Percentiles rank a stretch among this genome's conserved stretches.
These are phyloP conservation scores for Oreochromis grahami DNA, from an alignment of 2,797 vertebrate species.

Conservation along the genomic window DNA sequence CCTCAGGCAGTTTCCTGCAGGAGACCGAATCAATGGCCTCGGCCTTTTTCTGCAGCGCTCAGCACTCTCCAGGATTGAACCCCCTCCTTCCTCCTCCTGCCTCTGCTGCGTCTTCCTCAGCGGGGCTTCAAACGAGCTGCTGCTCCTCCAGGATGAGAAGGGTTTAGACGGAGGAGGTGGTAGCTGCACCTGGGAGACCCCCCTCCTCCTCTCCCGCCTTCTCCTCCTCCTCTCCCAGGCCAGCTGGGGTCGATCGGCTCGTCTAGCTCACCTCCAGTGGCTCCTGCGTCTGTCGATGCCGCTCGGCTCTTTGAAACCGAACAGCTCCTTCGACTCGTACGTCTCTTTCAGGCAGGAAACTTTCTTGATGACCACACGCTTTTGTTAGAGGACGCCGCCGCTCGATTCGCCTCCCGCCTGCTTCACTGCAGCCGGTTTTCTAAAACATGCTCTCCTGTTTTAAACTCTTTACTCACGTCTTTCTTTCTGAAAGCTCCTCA, in stretches of 20 bases:
- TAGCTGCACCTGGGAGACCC: constrained; percentile 32
- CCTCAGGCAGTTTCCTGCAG: constrained; percentile 38
- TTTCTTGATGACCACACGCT: constrained; percentile 50
- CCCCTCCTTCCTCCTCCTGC: not conserved
- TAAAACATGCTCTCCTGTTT: not conserved
- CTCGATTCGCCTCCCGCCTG: not conserved
- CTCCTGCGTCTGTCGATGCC: constrained; percentile 52
- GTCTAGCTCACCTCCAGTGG: constrained; percentile 50
- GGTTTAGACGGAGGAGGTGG: constrained; percentile 25
- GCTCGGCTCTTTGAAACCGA: constrained; percentile 50
- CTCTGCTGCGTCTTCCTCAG: constrained; percentile 22
- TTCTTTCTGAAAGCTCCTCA: not conserved
- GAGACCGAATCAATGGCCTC: constrained; percentile 58
- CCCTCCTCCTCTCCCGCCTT: not conserved
- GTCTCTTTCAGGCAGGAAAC: constrained; percentile 38
- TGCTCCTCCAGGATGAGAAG: constrained; percentile 43
- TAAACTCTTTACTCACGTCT: not conserved
- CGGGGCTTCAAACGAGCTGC: constrained; percentile 57
- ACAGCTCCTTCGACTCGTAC: constrained; percentile 36
- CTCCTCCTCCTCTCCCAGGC: not conserved
- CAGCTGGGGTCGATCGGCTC: constrained; percentile 47
- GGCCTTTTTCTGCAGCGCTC: constrained; percentile 57
- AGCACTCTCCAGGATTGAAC: constrained; percentile 57
- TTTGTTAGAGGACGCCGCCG: constrained; percentile 24
- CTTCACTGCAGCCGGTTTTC: not conserved